Base-by-base conservation (phyloP, 2,113 vertebrate species). In the Tachysurus fulvidraco region DNA sequence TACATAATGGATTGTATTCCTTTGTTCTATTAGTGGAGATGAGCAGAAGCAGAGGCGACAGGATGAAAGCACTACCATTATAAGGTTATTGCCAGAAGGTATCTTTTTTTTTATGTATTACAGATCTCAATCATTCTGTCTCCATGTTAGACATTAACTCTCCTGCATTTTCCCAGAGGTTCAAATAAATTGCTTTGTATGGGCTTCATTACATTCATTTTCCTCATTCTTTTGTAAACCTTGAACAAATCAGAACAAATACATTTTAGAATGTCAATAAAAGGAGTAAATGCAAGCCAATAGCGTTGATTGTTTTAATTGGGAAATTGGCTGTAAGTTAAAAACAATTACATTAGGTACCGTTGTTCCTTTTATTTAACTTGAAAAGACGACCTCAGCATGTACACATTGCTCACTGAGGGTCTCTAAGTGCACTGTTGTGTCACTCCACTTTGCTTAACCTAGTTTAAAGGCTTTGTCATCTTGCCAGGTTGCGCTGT, bases 331-430 rank as follows among this genome's bases (percentile, higher is more conserved):
- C 90, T 93, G 91, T 93, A 91, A 88, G 90, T 90, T 85, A 85
- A 88, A 89, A 80, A 92, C 91, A 91, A 92, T 92, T 93, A 90
- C 94, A 91, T 93, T 90, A 89, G 91, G 86, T 88, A 88, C 91
- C 91, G 91, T 93, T 93, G 93, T 91, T 86, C 67, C 83, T 86
- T 84, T 91, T 84, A 87, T 88, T 91, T 36, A 36, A 10, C 91
- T 93, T 93, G 89, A 94, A 92, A 91, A 92, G 85, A 57, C 87
- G 88, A 88, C 90, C 90, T 88, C 88, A 93, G 90, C 86, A 83
- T 89, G 88, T 91, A 94, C 94, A 95, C 89, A 91, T 93, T 90
- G 89, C 89, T 92, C 92, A 93, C 92, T 95, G 93, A 93, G 89
- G 84, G 86, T 88, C 89, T 93, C 88, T 93, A 93, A 94, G 91